Base-by-base conservation (phyloP, 2,797 vertebrate species). In the Huso huso region DNA sequence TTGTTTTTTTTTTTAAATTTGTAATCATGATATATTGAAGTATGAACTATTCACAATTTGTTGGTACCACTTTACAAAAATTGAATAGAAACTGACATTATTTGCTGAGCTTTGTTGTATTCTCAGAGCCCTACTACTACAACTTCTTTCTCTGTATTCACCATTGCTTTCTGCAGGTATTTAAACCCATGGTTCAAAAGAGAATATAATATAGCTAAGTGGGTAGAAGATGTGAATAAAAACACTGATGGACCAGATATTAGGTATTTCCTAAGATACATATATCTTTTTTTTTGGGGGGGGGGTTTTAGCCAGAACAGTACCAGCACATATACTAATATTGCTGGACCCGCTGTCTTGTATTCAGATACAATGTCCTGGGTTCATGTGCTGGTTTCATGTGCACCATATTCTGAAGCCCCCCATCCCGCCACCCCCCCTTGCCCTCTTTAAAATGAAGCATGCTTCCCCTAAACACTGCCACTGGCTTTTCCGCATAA, bases 151-250 rank as follows among this genome's bases (percentile, higher is more conserved):
- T 94, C 84, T 93, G 86, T 93, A 88, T 92, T 89, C 87, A 89
- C 88, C 88, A 89, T 87, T 88, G 85, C 82, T 86, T 91, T 94
- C 90, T 90, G 92, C 97, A 99, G 96, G 97, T 99, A 95, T 98
- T 98, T 98, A 98, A 99, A 95, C 84, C 94, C 96, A 89, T 94
- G 92, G 91, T 91, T 91, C 95, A 97, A 97, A 96, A 91, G 93
- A 92, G 92, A 96, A 89, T 93, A 91, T 96, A 97, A 95, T 98
- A 94, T 99, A 95, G 95, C 95, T 96, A 97, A 96, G 91, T 99
- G 96, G 95, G 94, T 99, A 94, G 95, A 98, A 95, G 97, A 99
- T 96, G 96, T 99, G 94, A 98, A 99, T 98, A 98, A 90, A 98
- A 98, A 98, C 94, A 95, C 93, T 93, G 89, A 89, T 93, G 94